A percentile compares a stretch with the other conserved stretches of the same genome.
phyloP scores from a whole-genome alignment of 2,888 invertebrate species.

The Mystacides longicornis region DNA sequence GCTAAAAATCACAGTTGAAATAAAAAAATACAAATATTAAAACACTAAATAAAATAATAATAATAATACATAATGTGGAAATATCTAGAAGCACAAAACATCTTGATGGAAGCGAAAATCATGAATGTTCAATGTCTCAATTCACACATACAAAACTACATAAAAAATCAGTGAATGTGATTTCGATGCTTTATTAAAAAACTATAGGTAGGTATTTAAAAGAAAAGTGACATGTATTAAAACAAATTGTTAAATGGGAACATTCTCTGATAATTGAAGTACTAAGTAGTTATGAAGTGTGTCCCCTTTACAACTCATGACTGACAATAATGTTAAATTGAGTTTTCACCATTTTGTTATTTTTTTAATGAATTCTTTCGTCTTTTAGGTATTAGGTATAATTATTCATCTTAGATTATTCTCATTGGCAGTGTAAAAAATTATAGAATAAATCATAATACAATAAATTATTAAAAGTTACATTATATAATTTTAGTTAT shows the following conservation, averaged over 20 bases:
- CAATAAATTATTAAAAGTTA: conserved; percentile 21
- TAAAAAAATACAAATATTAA: conserved; percentile 37
- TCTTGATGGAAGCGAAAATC: conserved; percentile 25
- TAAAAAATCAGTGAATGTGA: not conserved
- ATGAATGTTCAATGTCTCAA: not conserved
- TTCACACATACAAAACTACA: not conserved
- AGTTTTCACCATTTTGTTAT: too few relatives aligned
- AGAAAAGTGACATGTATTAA: not conserved
- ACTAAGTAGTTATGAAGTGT: too few relatives aligned
- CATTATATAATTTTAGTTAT: conserved; percentile 17
- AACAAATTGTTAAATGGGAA: conserved; percentile 5
- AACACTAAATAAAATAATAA: conserved; percentile 26
- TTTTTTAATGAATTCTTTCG: too few relatives aligned
- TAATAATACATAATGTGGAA: conserved; percentile 19
- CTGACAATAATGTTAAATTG: not conserved
- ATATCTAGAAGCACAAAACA: conserved; percentile 24
- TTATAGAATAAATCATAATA: conserved; percentile 25
- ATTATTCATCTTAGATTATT: not conserved
- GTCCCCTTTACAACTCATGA: not conserved
- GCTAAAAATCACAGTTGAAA: conserved; percentile 57
- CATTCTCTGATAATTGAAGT: too few relatives aligned
- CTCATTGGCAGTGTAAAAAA: conserved; percentile 25
- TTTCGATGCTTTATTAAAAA: not conserved
- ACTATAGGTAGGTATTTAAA: not conserved
- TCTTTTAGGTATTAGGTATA: too few relatives aligned